Conservation (phyloP, 2,113 vertebrate species). For the Manacus vitellinus region DNA sequence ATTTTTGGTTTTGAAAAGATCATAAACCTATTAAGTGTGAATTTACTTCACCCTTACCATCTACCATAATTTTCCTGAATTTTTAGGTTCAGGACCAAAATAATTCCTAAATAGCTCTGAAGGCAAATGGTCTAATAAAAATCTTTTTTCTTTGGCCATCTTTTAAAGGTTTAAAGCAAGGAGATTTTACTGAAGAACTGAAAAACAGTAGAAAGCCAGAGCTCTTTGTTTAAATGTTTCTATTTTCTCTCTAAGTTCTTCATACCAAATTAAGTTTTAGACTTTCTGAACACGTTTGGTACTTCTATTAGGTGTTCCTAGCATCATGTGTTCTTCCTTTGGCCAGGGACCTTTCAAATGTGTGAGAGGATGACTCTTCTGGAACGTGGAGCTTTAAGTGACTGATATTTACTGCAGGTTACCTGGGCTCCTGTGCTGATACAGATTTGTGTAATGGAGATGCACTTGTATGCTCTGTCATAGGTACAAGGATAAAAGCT, state of each 20-base stretch:
- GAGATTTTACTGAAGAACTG: background rate
- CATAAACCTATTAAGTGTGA: background rate
- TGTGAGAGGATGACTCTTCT: background rate
- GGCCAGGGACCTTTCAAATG: background rate
- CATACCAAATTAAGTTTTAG: background rate
- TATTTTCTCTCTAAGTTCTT: background rate
- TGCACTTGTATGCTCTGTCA: background rate
- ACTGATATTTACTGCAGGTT: background rate
- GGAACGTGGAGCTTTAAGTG: background rate
- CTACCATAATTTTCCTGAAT: background rate
- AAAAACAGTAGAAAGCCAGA: background rate
- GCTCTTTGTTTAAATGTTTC: background rate
- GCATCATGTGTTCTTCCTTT: background rate
- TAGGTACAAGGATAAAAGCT: background rate
- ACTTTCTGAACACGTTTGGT: background rate
- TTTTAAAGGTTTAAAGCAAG: background rate
- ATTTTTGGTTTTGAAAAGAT: background rate
- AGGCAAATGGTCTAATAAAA: background rate
- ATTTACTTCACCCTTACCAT: background rate
- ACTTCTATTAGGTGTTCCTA: background rate
- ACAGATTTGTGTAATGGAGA: background rate
- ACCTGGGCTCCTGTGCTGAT: background rate
- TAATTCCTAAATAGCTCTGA: background rate
- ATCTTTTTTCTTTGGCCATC: background rate
- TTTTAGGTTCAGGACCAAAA: background rate